These are phyloP conservation scores for Bradynema listronoti DNA, from an alignment of 1,140 invertebrate genomes.

Conservation along the genomic window DNA sequence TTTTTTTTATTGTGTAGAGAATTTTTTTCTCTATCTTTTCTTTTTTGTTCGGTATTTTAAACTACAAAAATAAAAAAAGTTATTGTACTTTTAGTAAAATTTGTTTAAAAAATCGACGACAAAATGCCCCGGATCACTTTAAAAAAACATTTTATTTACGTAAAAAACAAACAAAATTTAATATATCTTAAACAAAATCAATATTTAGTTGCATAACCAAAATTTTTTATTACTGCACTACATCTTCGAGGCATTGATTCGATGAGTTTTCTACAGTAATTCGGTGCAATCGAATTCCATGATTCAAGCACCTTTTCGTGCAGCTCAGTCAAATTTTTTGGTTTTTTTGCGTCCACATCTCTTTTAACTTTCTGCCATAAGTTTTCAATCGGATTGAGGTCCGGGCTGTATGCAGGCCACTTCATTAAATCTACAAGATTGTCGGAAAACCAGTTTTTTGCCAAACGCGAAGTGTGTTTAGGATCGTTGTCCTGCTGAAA, in stretches of 20 bases:
- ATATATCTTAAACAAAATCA: too few relatives aligned
- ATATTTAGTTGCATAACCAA: slow-evolving; percentile 8
- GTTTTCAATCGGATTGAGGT: slow-evolving; percentile 46
- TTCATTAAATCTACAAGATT: slow-evolving; percentile 25
- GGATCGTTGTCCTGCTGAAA: slow-evolving; percentile 22
- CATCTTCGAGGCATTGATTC: slow-evolving; percentile 8
- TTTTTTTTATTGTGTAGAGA: too few relatives aligned
- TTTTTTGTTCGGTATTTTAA: too few relatives aligned
- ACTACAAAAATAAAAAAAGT: too few relatives aligned
- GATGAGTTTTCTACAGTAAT: not conserved
- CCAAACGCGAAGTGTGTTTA: not conserved
- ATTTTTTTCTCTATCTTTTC: too few relatives aligned
- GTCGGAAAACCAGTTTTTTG: slow-evolving; percentile 20
- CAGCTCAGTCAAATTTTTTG: not conserved
- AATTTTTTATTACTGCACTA: not conserved
- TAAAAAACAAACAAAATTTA: too few relatives aligned
- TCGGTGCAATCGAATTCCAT: not conserved
- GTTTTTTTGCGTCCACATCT: not conserved
- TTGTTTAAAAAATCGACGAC: too few relatives aligned
- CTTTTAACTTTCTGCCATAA: slow-evolving; percentile 25
- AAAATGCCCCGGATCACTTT: too few relatives aligned
- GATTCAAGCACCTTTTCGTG: not conserved
- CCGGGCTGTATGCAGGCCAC: slow-evolving; percentile 37
- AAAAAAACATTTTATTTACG: too few relatives aligned
- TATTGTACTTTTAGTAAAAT: too few relatives aligned